Conservation (phyloP, 2,113 vertebrate species). For the Polypterus bichir region DNA sequence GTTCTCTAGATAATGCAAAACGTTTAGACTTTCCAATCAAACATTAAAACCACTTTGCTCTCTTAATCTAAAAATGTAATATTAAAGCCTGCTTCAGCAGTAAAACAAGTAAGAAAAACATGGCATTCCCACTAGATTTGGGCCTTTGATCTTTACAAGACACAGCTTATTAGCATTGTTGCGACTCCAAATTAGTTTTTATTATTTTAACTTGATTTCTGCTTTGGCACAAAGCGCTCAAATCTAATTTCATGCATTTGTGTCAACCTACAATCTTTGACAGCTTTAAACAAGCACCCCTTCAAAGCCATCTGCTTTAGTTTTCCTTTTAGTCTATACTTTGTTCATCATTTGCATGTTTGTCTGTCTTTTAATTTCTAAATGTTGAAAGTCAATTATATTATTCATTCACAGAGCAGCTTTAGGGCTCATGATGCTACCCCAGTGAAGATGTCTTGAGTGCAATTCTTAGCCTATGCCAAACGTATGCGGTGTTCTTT, state of each 20-base stretch:
- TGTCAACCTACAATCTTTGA: slow-evolving; percentile 1
- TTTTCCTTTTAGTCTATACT: no score
- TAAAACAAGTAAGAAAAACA: slow-evolving; percentile 4
- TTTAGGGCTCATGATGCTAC: no score
- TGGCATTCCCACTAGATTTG: slow-evolving; percentile 1
- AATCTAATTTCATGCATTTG: neutral
- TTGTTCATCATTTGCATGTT: no score
- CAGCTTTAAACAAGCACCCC: neutral
- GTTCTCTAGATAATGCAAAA: slow-evolving; percentile 4
- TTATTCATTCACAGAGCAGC: no score
- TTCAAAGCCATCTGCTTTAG: no score
- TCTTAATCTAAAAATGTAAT: slow-evolving; percentile 24
- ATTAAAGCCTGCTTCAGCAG: slow-evolving; percentile 11
- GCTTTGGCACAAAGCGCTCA: neutral
- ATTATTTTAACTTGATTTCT: slow-evolving; percentile 9
- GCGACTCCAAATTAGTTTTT: slow-evolving; percentile 14
- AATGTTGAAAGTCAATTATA: no score
- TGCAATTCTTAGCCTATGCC: no score
- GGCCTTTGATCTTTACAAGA: slow-evolving; percentile 19
- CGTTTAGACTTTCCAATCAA: slow-evolving; percentile 3
- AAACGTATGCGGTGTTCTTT: no score
- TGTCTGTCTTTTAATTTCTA: no score
- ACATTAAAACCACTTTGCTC: slow-evolving; percentile 16
- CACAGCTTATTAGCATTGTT: slow-evolving; percentile 7
- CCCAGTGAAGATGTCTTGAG: no score